Conservation (phyloP, 2,113 vertebrate species). For the Struthio camelus region DNA sequence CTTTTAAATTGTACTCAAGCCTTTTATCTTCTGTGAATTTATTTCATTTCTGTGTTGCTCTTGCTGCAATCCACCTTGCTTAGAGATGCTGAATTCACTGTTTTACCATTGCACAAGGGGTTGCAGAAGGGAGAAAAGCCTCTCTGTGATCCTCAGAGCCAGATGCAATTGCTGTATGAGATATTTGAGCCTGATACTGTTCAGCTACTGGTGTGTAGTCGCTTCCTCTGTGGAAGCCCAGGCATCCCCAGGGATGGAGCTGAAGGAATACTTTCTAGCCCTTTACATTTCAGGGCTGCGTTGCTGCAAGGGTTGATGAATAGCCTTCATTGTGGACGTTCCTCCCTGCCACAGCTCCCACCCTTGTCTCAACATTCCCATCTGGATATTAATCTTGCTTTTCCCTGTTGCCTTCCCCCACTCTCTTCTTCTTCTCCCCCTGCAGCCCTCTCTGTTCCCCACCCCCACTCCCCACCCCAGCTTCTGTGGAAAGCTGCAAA, state of each 20-base stretch:
- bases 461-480: background rate
- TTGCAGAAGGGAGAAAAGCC: background rate
- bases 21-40: background rate
- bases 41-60: background rate
- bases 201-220: conserved; percentile 20
- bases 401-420: conserved; percentile 33
- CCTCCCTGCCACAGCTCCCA: conserved; percentile 42
- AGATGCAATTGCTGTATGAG: background rate
- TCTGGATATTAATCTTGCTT: conserved; percentile 73
- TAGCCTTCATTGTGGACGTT: conserved; percentile 71
- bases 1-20: background rate
- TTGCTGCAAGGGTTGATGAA: conserved; percentile 64
- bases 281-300: conserved; percentile 51
- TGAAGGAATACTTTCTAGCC: conserved; percentile 65
- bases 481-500: conserved; percentile 47
- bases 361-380: conserved; percentile 67
- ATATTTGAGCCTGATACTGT: conserved; percentile 21
- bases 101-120: background rate
- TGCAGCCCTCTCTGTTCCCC: background rate
- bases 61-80: background rate
- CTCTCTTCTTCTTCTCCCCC: conserved; percentile 6
- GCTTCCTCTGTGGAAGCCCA: conserved; percentile 50
- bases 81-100: conserved; percentile 8
- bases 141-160: conserved; percentile 22
- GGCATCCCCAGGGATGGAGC: conserved; percentile 44